phyloP scores from a whole-genome alignment of 2,797 vertebrate species.

The Xerus rutilus region DNA sequence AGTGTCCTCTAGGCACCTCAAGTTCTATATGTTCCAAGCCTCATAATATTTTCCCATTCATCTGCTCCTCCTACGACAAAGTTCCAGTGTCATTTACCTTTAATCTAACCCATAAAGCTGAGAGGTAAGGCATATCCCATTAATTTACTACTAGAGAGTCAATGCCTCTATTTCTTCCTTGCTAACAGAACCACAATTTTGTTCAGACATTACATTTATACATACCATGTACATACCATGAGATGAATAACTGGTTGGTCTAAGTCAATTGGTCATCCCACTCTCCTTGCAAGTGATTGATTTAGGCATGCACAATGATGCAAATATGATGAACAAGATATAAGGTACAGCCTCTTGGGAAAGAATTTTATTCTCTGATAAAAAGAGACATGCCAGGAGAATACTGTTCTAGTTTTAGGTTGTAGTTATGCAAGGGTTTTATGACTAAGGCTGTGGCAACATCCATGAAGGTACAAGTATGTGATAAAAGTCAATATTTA shows the following conservation, averaged over 20 bases:
- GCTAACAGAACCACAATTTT: not conserved
- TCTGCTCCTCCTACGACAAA: not conserved
- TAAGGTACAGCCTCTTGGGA: no score
- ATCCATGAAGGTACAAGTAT: fast-evolving
- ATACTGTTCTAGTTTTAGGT: not conserved
- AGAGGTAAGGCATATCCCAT: not conserved
- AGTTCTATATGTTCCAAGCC: not conserved
- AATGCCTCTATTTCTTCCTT: not conserved
- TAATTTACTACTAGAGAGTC: not conserved
- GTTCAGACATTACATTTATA: not conserved
- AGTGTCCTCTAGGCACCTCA: not conserved
- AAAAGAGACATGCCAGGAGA: not conserved
- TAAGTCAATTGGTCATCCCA: not conserved
- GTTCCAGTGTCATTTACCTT: not conserved
- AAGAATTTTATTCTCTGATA: not conserved
- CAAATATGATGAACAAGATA: not conserved
- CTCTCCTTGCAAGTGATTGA: not conserved
- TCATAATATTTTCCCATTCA: not conserved
- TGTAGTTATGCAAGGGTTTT: not conserved
- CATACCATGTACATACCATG: not conserved
- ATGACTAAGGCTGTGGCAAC: not conserved
- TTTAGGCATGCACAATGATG: not conserved
- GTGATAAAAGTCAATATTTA: not conserved
- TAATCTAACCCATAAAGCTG: not conserved
- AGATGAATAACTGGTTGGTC: not conserved